phyloP scores from a whole-genome alignment of 2,113 vertebrate species.

The Sceloporus tristichus region DNA sequence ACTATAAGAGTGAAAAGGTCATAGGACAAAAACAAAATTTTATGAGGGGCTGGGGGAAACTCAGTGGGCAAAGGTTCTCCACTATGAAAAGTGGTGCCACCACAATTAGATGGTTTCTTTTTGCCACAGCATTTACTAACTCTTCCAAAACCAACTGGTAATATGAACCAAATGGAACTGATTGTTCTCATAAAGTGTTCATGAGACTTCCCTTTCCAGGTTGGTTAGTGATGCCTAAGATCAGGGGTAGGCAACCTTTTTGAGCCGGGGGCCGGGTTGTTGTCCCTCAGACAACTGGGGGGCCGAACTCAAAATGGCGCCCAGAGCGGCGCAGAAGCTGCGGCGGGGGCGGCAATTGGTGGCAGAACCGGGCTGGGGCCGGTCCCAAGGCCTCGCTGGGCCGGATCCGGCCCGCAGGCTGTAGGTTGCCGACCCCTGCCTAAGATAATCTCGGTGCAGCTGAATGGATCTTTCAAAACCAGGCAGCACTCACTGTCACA shows the following conservation, averaged over 20 bases:
- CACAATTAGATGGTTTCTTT: neutral
- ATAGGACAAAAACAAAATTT: neutral
- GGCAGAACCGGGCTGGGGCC: too few relatives aligned
- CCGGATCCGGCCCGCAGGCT: too few relatives aligned
- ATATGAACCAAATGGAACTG: neutral
- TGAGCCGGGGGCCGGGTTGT: too few relatives aligned
- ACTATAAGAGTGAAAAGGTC: neutral
- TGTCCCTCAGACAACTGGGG: too few relatives aligned
- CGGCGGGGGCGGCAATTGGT: too few relatives aligned
- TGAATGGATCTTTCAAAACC: neutral
- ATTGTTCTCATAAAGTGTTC: neutral
- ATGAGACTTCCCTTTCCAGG: neutral
- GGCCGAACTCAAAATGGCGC: too few relatives aligned
- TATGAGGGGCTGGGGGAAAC: neutral
- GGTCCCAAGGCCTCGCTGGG: too few relatives aligned
- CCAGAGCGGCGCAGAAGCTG: too few relatives aligned
- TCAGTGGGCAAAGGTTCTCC: neutral
- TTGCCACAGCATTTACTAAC: neutral
- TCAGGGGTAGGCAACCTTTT: too few relatives aligned
- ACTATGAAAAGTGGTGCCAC: neutral
- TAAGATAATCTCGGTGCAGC: neutral
- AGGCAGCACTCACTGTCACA: neutral
- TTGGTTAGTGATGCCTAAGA: neutral
- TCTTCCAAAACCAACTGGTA: neutral
- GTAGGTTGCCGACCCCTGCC: too few relatives aligned